Conservation (phyloP, 2,797 vertebrate genomes). For the Delichon dasypus region DNA sequence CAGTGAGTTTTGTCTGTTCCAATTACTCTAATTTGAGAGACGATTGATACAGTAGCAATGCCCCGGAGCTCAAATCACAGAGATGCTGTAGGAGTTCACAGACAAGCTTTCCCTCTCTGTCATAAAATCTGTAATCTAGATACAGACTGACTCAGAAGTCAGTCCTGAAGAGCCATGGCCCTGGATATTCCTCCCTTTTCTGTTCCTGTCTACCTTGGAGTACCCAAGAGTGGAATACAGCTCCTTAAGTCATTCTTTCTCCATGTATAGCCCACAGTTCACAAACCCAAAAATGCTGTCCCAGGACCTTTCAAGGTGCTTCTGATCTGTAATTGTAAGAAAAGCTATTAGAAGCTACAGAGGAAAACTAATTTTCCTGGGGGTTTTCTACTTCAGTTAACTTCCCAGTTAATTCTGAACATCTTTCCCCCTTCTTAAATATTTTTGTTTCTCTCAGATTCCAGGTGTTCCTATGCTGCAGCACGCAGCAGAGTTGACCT, state of each 20-base stretch:
- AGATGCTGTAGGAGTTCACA: neutral
- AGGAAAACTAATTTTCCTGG: neutral
- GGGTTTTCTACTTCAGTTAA: neutral
- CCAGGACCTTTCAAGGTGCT: neutral
- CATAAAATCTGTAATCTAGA: neutral
- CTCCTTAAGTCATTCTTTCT: neutral
- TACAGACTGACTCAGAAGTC: neutral
- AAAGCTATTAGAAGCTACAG: neutral
- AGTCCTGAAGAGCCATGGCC: neutral
- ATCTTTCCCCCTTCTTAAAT: neutral
- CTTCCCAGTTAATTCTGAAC: neutral
- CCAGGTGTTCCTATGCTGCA: neutral
- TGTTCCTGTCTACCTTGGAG: neutral
- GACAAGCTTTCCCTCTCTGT: neutral
- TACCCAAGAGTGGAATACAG: neutral
- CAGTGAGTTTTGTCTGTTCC: neutral
- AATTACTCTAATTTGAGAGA: neutral
- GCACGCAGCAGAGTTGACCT: neutral
- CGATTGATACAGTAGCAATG: neutral
- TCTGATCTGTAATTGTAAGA: neutral
- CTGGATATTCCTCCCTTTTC: neutral
- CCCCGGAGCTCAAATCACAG: neutral
- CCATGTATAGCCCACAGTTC: rapidly evolving
- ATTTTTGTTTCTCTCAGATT: neutral
- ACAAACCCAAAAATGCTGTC: neutral